Base-by-base conservation (phyloP, 2,888 invertebrate species). In the Antheraea yamamai region DNA sequence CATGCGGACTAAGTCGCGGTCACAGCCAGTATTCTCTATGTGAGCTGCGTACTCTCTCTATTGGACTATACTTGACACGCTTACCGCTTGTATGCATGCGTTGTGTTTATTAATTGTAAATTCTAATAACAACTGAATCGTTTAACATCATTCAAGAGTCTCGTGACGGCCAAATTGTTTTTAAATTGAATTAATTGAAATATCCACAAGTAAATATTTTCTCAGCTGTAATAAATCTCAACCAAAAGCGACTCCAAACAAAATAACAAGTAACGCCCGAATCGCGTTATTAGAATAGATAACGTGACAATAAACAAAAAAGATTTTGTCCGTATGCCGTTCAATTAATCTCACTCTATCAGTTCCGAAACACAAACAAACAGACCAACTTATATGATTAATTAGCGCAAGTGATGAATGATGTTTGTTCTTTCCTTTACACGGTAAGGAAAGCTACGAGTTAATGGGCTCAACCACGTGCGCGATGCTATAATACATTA, bases 261-360 rank as follows among this genome's bases (percentile, higher is more conserved):
- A 66, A 66, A 26, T 16, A n/a, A 66, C 16, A 30, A 30, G 64
- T 14, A 64, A 26, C 23, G 12, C 10, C 64, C 26, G 14, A 26
- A 26, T 26, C 64, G 26, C n/a, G 8, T n/a, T 61, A 61, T 61
- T n/a, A n/a, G n/a, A 23, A 61, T 14, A 23, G 61, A 23, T 12
- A 61, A 66, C 64, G 64, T 30, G 64, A 30, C 64, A 16, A 39
- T 68, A 68, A 35, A 68, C 68, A 70, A 70, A 70, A 14, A 39
- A 4, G 23, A 20, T 66, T 70, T 39, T 26, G 12, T 39, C 14
- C 70, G 39, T 39, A 70, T 39, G 70, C 7, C 39, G 35, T 70
- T 23, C 39, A 70, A 70, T 70, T 39, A 70, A 70, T 70, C 70
- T 70, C 70, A 70, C 70, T 70, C 70, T 70, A 70, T 70, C 70